A percentile compares a stretch with the other conserved stretches of the same genome.
Evolutionary conservation across 2,113 vertebrate species (phyloP).

Genomic region (Oreocharis arfaki): DNA sequence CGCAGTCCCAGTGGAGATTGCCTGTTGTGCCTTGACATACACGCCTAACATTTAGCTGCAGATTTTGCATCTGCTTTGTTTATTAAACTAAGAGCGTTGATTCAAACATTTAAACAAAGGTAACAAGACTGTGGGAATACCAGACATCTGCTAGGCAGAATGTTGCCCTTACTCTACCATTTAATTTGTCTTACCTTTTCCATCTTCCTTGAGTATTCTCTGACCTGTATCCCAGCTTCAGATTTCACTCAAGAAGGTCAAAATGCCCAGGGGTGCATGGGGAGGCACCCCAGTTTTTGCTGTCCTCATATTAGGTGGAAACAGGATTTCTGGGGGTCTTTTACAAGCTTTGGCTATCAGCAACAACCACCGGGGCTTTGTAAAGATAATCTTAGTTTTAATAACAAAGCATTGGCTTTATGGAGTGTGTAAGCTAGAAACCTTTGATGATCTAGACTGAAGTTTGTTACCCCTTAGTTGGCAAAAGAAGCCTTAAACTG

Average conservation of each 20-base stretch:
- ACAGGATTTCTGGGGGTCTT: not conserved
- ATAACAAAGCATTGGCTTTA: not conserved
- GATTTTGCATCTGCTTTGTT: constrained; percentile 26
- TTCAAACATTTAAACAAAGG: constrained; percentile 27
- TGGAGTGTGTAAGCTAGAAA: not conserved
- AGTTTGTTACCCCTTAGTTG: not conserved
- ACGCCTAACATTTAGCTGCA: not conserved
- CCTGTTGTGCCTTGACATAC: not conserved
- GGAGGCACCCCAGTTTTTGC: not conserved
- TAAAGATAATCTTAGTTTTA: not conserved
- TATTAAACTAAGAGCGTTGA: constrained; percentile 1
- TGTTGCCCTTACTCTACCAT: not conserved
- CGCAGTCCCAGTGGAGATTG: not conserved
- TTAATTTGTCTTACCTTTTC: not conserved
- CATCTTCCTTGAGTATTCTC: not conserved
- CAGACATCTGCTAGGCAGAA: not conserved
- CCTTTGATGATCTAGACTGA: not conserved
- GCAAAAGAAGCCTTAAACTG: not conserved
- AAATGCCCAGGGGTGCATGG: not conserved
- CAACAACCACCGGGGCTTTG: not conserved
- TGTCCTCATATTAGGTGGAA: not conserved
- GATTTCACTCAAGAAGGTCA: not conserved
- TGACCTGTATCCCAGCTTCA: not conserved
- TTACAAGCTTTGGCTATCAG: not conserved
- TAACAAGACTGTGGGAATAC: not conserved